Percentiles rank a stretch among this genome's conserved stretches.
Evolutionary conservation across 2,113 vertebrate species (phyloP).

Genomic region (Mixornis gularis): DNA sequence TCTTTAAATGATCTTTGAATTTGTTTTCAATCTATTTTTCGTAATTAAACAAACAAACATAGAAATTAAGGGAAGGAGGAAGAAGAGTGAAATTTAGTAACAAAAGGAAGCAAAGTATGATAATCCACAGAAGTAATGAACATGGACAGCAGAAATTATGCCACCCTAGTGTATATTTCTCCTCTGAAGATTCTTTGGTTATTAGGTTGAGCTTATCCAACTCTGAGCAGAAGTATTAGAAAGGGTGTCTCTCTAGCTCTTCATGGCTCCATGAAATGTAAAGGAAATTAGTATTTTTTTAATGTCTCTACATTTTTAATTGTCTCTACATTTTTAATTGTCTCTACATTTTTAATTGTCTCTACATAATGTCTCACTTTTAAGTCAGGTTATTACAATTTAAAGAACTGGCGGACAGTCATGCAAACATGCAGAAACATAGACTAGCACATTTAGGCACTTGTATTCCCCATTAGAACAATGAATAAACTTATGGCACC

Average conservation of each 20-base stretch:
- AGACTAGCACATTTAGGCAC: accelerated
- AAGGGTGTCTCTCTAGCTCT: not conserved
- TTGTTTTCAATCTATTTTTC: not conserved
- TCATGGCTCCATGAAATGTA: not conserved
- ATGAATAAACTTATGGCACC: not conserved
- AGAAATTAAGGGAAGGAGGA: not conserved
- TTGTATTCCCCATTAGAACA: accelerated
- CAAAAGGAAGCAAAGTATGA: not conserved
- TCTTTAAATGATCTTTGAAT: not conserved
- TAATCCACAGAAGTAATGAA: not conserved
- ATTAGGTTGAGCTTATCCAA: not conserved
- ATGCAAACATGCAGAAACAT: not conserved
- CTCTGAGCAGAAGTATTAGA: not conserved
- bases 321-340: not conserved
- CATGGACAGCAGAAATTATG: not conserved
- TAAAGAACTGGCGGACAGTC: not conserved
- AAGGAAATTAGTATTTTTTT: not conserved
- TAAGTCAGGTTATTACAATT: not conserved
- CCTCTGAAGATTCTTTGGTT: not conserved
- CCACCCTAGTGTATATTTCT: not conserved
- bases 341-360: not conserved
- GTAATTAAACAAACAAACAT: not conserved
- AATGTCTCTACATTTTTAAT: not conserved
- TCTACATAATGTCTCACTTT: not conserved
- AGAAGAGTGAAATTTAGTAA: not conserved